Evolutionary conservation across 1,140 invertebrate genomes (phyloP).

Genomic region (Formica selysi): DNA sequence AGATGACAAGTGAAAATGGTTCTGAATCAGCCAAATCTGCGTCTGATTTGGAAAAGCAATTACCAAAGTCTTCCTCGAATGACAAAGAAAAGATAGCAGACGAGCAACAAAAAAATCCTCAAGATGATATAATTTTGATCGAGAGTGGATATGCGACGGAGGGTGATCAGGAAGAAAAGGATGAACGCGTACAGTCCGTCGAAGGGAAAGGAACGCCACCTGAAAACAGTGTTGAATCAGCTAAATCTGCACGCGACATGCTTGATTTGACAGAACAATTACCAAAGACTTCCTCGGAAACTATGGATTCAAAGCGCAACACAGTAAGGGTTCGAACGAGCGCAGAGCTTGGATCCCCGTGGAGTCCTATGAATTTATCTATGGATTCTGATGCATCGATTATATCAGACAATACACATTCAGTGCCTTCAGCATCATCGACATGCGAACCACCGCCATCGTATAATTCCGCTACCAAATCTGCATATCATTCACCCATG

Average conservation of each 20-base stretch:
- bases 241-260: not conserved
- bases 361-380: too few species aligned
- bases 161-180: not conserved
- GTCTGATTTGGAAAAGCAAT: not conserved
- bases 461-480: not conserved
- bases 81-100: not conserved
- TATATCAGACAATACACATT: not conserved
- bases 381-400: not conserved
- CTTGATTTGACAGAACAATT: not conserved
- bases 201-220: not conserved
- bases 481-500: not conserved
- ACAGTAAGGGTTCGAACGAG: not conserved
- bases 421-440: not conserved
- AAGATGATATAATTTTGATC: not conserved
- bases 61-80: not conserved
- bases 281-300: not conserved
- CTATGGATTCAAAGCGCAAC: not conserved
- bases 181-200: not conserved
- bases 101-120: not conserved
- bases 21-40: not conserved
- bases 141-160: not conserved
- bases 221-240: not conserved
- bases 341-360: not conserved
- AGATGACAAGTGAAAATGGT: not conserved
- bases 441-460: not conserved